phyloP scores from a whole-genome alignment of 1,140 invertebrate genomes.

The Drusus annulatus region DNA sequence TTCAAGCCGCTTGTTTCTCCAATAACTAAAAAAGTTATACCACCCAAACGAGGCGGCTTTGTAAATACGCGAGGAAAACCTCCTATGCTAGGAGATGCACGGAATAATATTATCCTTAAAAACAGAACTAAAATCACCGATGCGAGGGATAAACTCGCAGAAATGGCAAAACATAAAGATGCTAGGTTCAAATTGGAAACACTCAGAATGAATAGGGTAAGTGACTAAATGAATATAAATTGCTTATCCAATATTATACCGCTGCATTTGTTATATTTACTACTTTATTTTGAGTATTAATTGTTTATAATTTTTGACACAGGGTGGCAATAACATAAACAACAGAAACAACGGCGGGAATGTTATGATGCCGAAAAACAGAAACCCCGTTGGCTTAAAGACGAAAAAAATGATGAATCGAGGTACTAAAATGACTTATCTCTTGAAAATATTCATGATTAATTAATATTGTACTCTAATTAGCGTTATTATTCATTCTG shows the following conservation, averaged over 20 bases:
- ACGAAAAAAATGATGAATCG: conserved; percentile 46
- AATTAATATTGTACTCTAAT: too few relatives aligned
- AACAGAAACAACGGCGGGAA: conserved; percentile 38
- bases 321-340: conserved; percentile 36
- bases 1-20: conserved; percentile 21
- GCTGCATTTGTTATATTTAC: not conserved
- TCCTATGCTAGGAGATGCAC: conserved; percentile 70
- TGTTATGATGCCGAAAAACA: conserved; percentile 42
- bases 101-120: conserved; percentile 79
- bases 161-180: conserved; percentile 79
- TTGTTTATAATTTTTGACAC: not conserved
- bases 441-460: too few relatives aligned
- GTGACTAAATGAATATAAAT: conserved; percentile 9
- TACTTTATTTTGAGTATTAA: not conserved
- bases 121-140: conserved; percentile 77
- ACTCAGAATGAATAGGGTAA: conserved; percentile 67
- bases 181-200: conserved; percentile 76
- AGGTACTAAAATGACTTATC: conserved; percentile 19
- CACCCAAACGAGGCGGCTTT: conserved; percentile 45
- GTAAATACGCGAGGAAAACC: conserved; percentile 7
- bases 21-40: not conserved
- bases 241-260: not conserved
- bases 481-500: too few relatives aligned
- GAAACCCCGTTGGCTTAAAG: conserved; percentile 39
- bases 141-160: conserved; percentile 78